Base-by-base conservation (phyloP, 1,140 invertebrate genomes). In the Lucilia cuprina region DNA sequence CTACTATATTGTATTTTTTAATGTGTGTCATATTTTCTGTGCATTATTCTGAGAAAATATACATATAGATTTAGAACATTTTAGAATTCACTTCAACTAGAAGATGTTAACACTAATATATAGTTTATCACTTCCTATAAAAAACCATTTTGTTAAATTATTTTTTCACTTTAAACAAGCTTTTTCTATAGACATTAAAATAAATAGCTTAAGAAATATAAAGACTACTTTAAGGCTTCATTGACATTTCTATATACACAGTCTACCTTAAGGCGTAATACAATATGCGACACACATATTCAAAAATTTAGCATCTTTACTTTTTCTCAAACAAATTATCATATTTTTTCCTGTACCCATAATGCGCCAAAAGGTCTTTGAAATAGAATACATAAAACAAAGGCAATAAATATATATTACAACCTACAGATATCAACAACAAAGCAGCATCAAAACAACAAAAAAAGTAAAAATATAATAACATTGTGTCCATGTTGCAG, bases 401-500 rank as follows among this genome's bases (percentile, higher is more conserved):
- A 17, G 74, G 74, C 74, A 75, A 75, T 75, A 75, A 75, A 75
- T 75, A 75, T 75, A 75, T 17, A 75, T 75, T 75, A 75, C 74
- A 75, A 13, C 17, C 17, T 17, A 21, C 30, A 34, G 74, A 75
- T 75, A 75, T 34, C 30, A 75, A 35, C 74, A 75, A 14, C 34
- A 75, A 41, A 41, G 17, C 34, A 75, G 14, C 55, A 60, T 17
- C 55, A 41, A 60, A 60, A 14, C 14, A n/a, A 17, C 55, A n/a
- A 60, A 41, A 41, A 17, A 60, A 60, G 14, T 12, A 17, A 41
- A 8, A 41, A 41, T 41, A 41, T 41, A 41, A 41, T 41, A 60
- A 60, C 55, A 60, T n/a, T 60, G 55, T 60, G 55, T 60, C 55
- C 55, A 60, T 60, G 55, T 60, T 60, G 55, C 55, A 17, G 55